Evolutionary conservation across 92 coral and sea anemone species (phyloP).

Genomic region (Scolanthus callimorphus): DNA sequence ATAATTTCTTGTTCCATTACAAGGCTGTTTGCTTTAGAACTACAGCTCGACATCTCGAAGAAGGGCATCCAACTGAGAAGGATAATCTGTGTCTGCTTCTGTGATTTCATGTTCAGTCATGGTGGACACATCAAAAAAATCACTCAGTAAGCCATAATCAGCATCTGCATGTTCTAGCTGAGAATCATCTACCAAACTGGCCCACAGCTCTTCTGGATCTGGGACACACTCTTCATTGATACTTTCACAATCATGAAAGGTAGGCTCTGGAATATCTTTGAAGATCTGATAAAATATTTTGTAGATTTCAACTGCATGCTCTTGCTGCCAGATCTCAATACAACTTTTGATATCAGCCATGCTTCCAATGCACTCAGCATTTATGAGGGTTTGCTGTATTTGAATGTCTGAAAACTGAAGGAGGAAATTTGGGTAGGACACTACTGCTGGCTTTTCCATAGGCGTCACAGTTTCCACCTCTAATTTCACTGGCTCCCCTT

Average conservation of each 20-base stretch:
- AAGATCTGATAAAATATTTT: conserved; percentile 22
- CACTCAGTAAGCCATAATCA: conserved; percentile 20
- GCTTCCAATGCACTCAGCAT: conserved; percentile 15
- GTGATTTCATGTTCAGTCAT: conserved; percentile 11
- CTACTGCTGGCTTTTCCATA: conserved; percentile 22
- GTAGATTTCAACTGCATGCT: conserved; percentile 36
- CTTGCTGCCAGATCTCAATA: conserved; percentile 33
- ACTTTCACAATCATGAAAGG: conserved; percentile 6
- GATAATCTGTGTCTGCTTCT: conserved; percentile 19
- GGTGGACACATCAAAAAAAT: conserved; percentile 11
- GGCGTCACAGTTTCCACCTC: conserved; percentile 7
- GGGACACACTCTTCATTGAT: conserved; percentile 23
- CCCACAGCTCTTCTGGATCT: conserved; percentile 12
- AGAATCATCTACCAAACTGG: conserved; percentile 20
- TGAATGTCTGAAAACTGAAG: conserved; percentile 31
- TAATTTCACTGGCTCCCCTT: not conserved
- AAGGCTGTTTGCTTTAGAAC: not conserved
- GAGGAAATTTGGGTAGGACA: conserved; percentile 28
- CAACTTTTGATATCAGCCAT: conserved; percentile 21
- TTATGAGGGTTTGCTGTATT: conserved; percentile 25
- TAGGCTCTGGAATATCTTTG: conserved; percentile 34
- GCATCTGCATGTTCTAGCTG: conserved; percentile 10
- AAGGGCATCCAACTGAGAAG: conserved; percentile 9
- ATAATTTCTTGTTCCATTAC: too few species aligned
- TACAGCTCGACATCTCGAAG: conserved; percentile 10